Evolutionary conservation across 35 echinoderm and acorn worm genomes (phyloP).

Genomic region (Strongylocentrotus purpuratus): DNA sequence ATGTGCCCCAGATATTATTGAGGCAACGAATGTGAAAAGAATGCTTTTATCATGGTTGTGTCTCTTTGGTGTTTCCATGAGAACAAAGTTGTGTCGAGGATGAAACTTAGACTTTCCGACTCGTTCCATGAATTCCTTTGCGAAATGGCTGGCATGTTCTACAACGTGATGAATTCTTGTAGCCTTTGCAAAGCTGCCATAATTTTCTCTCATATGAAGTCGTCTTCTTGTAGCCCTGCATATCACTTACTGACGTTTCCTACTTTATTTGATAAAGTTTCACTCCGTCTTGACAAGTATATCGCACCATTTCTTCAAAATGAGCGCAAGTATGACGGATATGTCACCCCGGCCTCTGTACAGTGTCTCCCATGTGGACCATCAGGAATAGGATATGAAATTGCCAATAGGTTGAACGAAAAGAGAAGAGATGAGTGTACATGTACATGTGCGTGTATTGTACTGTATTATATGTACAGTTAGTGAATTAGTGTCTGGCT

Average conservation of each 20-base stretch:
- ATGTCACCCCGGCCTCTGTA: too few relatives aligned
- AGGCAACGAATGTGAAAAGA: not conserved
- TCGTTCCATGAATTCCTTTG: not conserved
- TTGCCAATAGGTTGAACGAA: too few relatives aligned
- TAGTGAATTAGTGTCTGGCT: too few relatives aligned
- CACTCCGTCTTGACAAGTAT: not conserved
- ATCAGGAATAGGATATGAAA: too few relatives aligned
- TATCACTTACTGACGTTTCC: not conserved
- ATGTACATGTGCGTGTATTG: too few relatives aligned
- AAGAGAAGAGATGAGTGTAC: too few relatives aligned
- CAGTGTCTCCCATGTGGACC: too few relatives aligned
- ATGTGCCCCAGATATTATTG: not conserved
- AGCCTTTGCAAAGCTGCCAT: not conserved
- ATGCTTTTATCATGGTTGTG: not conserved
- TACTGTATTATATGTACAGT: too few relatives aligned
- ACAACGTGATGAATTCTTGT: not conserved
- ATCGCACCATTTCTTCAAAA: not conserved
- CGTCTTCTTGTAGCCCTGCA: not conserved
- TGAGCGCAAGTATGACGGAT: too few relatives aligned
- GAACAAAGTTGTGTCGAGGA: not conserved
- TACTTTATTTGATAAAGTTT: not conserved
- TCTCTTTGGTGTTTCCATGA: not conserved
- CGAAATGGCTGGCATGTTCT: not conserved
- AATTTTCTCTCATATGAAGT: not conserved
- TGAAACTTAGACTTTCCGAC: not conserved